A percentile compares a stretch with the other conserved stretches of the same genome.
Conservation (phyloP, 2,797 vertebrate species). For the Lithobates sylvaticus region DNA sequence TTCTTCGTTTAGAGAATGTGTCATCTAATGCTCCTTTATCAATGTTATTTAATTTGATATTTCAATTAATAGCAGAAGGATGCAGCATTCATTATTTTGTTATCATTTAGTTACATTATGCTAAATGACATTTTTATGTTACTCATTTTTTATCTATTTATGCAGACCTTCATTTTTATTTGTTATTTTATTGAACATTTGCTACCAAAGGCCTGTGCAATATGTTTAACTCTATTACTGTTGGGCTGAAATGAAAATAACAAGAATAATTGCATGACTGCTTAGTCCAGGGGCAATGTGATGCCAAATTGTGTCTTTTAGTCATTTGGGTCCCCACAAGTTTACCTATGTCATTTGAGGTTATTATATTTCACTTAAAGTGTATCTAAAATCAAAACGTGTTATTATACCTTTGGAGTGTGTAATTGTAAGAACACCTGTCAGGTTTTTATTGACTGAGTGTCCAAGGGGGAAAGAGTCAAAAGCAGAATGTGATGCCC, state of each 20-base stretch:
- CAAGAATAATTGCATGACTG: neutral
- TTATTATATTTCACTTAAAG: too few relatives aligned
- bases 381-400: too few relatives aligned
- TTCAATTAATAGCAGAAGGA: neutral
- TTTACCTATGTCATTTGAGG: too few relatives aligned
- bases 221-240: neutral
- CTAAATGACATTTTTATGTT: neutral
- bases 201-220: neutral
- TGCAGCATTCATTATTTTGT: neutral
- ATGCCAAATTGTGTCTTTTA: too few relatives aligned
- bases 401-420: too few relatives aligned
- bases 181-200: neutral
- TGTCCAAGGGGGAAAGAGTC: too few relatives aligned
- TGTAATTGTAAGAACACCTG: too few relatives aligned
- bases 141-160: neutral
- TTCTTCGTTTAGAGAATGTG: neutral
- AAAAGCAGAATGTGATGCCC: too few relatives aligned
- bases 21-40: neutral
- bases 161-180: neutral
- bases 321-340: too few relatives aligned
- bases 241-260: neutral
- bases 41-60: neutral
- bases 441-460: too few relatives aligned
- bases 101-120: neutral
- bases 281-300: too few relatives aligned